These are phyloP conservation scores for Drosophila grimshawi DNA, from an alignment of 1,140 invertebrate genomes.

Conservation along the genomic window DNA sequence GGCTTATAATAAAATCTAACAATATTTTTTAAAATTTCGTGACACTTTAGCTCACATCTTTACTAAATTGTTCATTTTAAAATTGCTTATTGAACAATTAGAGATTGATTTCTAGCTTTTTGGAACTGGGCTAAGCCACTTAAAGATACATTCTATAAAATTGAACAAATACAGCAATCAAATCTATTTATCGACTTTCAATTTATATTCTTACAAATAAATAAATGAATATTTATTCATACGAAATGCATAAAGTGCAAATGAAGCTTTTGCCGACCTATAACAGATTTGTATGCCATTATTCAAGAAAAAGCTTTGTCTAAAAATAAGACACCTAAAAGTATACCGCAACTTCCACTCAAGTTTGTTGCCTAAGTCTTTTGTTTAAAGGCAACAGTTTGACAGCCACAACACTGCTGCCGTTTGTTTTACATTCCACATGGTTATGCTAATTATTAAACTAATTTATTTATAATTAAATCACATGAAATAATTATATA, in stretches of 20 bases:
- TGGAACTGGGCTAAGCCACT: no score
- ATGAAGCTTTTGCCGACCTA: neutral
- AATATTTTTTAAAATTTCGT: neutral
- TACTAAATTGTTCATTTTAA: neutral
- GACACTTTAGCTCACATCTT: neutral
- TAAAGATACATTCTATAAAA: neutral
- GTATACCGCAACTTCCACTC: conserved; percentile 16
- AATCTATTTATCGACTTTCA: neutral
- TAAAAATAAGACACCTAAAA: conserved; percentile 19
- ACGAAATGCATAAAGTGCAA: conserved; percentile 1
- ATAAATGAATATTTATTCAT: conserved; percentile 7
- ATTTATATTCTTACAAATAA: neutral
- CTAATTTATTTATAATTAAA: conserved; percentile 9
- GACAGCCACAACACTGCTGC: neutral
- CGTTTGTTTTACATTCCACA: neutral
- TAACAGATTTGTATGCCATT: neutral
- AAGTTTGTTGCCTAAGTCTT: conserved; percentile 44
- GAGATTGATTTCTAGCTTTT: no score
- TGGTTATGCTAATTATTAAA: neutral
- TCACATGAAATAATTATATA: conserved; percentile 3
- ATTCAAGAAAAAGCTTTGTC: neutral
- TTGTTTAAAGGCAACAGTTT: conserved; percentile 32
- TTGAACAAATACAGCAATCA: neutral
- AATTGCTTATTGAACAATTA: neutral
- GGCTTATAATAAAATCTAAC: neutral